Evolutionary conservation across 35 echinoderm and acorn worm species (phyloP), one percentile per base, ranked within the genome.

Genomic region (Apostichopus californicus): DNA sequence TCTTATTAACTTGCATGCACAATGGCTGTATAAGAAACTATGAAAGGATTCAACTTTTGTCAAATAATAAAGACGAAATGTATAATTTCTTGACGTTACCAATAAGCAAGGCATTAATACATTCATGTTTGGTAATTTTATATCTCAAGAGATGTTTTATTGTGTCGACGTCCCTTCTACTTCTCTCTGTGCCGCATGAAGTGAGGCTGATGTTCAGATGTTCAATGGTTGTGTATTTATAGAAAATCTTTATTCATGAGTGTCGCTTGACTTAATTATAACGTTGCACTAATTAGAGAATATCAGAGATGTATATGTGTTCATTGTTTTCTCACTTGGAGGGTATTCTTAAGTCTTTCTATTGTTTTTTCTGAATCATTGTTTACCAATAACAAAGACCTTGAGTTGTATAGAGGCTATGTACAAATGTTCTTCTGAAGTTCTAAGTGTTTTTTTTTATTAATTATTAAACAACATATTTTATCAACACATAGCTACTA

Each of bases 361-460:
- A 75, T 75, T 75, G 71, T 75, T 20, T 75, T 20, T 75, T 18
- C 15, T 75, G 17, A 75, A 75, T 75, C 71, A 75, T 75, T 75
- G 71, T 75, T 75, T 75, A 75, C 71, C 71, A 75, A 75, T 18
- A 75, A 75, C 71, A 75, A 75, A 75, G 71, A 75, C 71, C 71
- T 75, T 75, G 71, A 22, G 20, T 75, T 75, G n/a, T 75, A 75
- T 18, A 75, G 71, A 75, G 71, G 71, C 71, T 14, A 75, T 75
- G 71, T 75, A 75, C 21, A 75, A 75, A 75, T 75, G 17, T 75
- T 75, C 11, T 18, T 75, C 17, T 75, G 71, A 18, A 75, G 71
- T 46, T 46, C 3, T 46, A 46, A 46, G 2, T 46, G 34, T 46
- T 46, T 46, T 46, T 21, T 75, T 21, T 75, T 75, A 75, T 75